Evolutionary conservation across 2,113 vertebrate genomes (phyloP), one percentile per base, ranked within the genome.

Genomic region (Pygathrix nemaeus): DNA sequence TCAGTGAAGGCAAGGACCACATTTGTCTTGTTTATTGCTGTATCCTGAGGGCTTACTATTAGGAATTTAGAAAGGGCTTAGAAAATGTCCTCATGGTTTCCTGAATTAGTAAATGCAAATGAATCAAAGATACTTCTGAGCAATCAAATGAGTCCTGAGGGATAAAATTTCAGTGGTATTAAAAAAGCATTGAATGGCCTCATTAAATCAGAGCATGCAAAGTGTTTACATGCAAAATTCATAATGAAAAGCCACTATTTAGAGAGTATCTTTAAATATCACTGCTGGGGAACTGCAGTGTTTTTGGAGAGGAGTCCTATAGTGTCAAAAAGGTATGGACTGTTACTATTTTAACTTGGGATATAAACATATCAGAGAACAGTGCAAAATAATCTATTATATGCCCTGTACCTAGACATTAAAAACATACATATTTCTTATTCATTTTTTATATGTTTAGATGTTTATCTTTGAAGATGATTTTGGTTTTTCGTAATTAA

Each of bases 211-310:
- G 86, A 95, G 83, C 14, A 92, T 92, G 66, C 27, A 64, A 94
- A 93, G 78, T 91, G 78, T 97, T 97, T 95, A 73, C 55, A 94
- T 94, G 94, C 90, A 97, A 97, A 93, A 97, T 96, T 97, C 97
- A 94, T 98, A 73, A 88, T 91, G 32, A 94, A 94, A 96, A 86
- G 32, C 68, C 79, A 94, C 40, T 75, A 73, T 90, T 76, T 88
- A 93, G 86, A 95, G 82, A 92, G 8, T 20, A 23, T 87, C 17
- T 83, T 95, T 96, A 68, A 92, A 76, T 76, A 83, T 82, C 43
- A 66, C 72, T 84, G 12, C 30, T 91, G 20, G 40, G 38, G 92
- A 90, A 38, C 20, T 1, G 25, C 14, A 55, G 10, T 66, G 10
- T 55, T 96, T 96, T 90, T n/a, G 35, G 61, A 85, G 20, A 55